Evolutionary conservation across 2,113 vertebrate species (phyloP).

Genomic region (Megaceryle torquata): DNA sequence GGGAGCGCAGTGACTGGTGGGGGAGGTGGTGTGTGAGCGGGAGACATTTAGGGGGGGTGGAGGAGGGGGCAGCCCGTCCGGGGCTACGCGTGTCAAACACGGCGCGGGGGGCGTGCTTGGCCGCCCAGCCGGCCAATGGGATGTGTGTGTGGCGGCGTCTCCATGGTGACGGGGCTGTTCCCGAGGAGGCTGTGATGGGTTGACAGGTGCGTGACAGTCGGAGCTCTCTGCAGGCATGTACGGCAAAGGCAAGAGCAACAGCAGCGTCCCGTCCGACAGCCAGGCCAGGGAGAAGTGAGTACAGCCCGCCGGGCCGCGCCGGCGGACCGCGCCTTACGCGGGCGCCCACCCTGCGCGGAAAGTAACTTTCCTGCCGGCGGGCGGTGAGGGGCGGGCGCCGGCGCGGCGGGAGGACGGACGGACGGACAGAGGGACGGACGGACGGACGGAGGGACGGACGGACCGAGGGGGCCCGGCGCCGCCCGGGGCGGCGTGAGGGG

Average conservation of each 20-base stretch:
- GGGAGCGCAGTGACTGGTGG: too few relatives aligned
- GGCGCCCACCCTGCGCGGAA: slow-evolving; percentile 37
- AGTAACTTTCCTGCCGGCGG: slow-evolving; percentile 65
- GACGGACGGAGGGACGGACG: neutral
- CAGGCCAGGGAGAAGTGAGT: slow-evolving; percentile 98
- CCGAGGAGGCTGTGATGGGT: slow-evolving; percentile 93
- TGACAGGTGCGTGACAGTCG: slow-evolving; percentile 97
- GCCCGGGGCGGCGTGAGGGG: neutral
- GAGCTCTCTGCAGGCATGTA: slow-evolving; percentile 97
- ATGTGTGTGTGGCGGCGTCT: slow-evolving; percentile 82
- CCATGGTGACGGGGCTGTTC: slow-evolving; percentile 95
- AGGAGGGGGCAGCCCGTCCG: slow-evolving; percentile 68
- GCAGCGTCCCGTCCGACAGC: slow-evolving; percentile 93
- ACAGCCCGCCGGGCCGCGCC: slow-evolving; percentile 48
- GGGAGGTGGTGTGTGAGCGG: too few relatives aligned
- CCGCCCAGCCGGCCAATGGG: slow-evolving; percentile 81
- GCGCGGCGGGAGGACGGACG: neutral
- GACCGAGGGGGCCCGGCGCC: neutral
- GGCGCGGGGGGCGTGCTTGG: slow-evolving; percentile 74
- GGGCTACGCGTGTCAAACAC: slow-evolving; percentile 70
- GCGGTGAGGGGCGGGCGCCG: neutral
- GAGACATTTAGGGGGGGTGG: neutral
- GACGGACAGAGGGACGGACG: neutral
- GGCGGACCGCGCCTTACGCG: neutral
- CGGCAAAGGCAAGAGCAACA: slow-evolving; percentile 96